Base-by-base conservation (phyloP, 2,888 invertebrate species). In the Caenorhabditis sp. region DNA sequence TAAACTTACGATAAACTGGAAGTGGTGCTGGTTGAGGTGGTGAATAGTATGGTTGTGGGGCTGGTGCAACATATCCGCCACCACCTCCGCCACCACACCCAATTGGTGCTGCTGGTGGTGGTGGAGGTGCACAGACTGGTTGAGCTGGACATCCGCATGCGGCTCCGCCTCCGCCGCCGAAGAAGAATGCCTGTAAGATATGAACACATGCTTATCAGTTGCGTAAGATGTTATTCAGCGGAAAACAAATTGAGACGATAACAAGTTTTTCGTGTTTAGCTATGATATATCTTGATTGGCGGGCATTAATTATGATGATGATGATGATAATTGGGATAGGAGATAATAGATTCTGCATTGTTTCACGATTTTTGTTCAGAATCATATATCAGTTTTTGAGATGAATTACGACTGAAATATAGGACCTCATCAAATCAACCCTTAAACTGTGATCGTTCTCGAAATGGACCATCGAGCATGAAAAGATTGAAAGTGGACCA, bases 151-250 rank as follows among this genome's bases (percentile, higher is more conserved):
- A 81, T 12, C 80, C 80, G 27, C 80, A 77, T 0, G 75, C 62
- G 12, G 74, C 52, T 7, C 69, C 67, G 12, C 63, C 58, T 12
- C 76, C 72, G 21, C 74, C 69, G 36, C 79, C 79, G 53, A 79
- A 81, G 81, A 81, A 81, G 77, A 81, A 80, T 14, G 81, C 79
- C 72, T 70, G 67, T 25, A 59, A 64, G 14, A 70, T 3, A 14
- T 17, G 43, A 59, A 64, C n/a, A 70, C 12, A 14, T 17, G 43
- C 17, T 43, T 43, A 43, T 43, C 57, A 58, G 25, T 36, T 27
- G 38, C 43, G 43, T 14, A 43, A 43, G 43, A 31, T 31, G 31
- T 31, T 31, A 4, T 31, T 31, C 31, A 7, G 31, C 10, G 4
- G n/a, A n/a, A n/a, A n/a, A n/a, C n/a, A n/a, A n/a, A n/a, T n/a